phyloP scores from a whole-genome alignment of 1,140 invertebrate species.

The Drosophila sp. region DNA sequence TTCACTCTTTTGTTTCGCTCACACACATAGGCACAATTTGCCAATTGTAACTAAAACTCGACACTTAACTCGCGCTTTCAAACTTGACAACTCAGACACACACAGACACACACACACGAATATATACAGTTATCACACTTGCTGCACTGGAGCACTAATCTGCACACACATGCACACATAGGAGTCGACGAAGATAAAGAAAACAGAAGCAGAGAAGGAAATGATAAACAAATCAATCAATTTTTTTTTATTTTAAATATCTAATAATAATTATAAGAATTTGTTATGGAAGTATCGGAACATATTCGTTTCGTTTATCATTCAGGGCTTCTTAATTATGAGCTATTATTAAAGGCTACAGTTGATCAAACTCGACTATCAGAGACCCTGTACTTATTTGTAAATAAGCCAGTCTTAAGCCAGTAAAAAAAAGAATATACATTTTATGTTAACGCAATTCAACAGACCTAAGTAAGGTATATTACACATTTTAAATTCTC shows the following conservation, averaged over 20 bases:
- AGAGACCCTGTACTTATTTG: too few relatives aligned
- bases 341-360: too few relatives aligned
- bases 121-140: background rate
- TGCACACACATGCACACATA: background rate
- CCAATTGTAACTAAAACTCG: background rate
- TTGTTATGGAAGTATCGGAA: constrained; percentile 41
- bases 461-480: too few relatives aligned
- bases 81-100: too few relatives aligned
- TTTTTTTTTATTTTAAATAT: constrained; percentile 47
- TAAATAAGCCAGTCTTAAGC: too few relatives aligned
- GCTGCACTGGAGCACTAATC: background rate
- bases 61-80: too few relatives aligned
- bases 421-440: too few relatives aligned
- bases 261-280: constrained; percentile 41
- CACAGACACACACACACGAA: background rate
- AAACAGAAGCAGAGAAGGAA: background rate
- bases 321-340: background rate
- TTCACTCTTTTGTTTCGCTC: too few relatives aligned
- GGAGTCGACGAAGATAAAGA: background rate
- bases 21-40: background rate
- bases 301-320: constrained; percentile 9
- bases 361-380: too few relatives aligned
- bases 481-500: background rate
- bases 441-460: too few relatives aligned
- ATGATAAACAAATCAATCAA: constrained; percentile 15